phyloP scores from a whole-genome alignment of 2,113 vertebrate genomes.

The Coregonus clupeaformis region DNA sequence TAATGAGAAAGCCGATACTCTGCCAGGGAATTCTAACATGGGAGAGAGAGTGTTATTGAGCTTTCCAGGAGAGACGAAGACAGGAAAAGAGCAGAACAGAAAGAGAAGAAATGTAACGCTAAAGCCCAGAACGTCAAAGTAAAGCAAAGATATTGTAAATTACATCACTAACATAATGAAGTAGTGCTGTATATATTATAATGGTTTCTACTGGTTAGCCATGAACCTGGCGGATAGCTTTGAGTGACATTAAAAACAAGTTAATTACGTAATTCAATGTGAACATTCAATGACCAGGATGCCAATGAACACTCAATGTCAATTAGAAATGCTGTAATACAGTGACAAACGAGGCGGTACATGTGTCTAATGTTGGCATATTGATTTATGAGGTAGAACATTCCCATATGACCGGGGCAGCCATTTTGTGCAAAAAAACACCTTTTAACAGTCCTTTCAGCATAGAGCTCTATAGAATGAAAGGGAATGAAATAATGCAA shows the following conservation, averaged over 20 bases:
- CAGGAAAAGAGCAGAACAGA: conserved; percentile 38
- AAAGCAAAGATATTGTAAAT: conserved; percentile 52
- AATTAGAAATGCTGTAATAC: conserved; percentile 54
- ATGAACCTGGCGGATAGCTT: conserved; percentile 34
- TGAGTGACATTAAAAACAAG: background rate
- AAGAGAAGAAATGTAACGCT: conserved; percentile 26
- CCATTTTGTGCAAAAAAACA: conserved; percentile 5
- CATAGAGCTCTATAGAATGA: background rate
- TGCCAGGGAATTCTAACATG: conserved; percentile 29
- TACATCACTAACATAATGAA: conserved; percentile 31
- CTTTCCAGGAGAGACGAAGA: conserved; percentile 46
- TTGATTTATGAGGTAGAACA: conserved; percentile 42
- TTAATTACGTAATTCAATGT: conserved; percentile 16
- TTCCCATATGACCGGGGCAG: conserved; percentile 32
- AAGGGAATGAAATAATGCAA: conserved; percentile 1
- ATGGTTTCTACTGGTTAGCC: conserved; percentile 13
- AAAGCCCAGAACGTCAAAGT: conserved; percentile 32
- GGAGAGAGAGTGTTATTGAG: conserved; percentile 39
- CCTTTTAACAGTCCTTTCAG: conserved; percentile 28
- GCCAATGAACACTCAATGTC: conserved; percentile 56
- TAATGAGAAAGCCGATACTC: conserved; percentile 58
- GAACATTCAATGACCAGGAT: conserved; percentile 17
- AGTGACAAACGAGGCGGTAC: conserved; percentile 41
- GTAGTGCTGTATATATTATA: conserved; percentile 13
- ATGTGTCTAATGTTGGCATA: conserved; percentile 38